Conservation (phyloP, 2,113 vertebrate species). For the Mesocricetus auratus region DNA sequence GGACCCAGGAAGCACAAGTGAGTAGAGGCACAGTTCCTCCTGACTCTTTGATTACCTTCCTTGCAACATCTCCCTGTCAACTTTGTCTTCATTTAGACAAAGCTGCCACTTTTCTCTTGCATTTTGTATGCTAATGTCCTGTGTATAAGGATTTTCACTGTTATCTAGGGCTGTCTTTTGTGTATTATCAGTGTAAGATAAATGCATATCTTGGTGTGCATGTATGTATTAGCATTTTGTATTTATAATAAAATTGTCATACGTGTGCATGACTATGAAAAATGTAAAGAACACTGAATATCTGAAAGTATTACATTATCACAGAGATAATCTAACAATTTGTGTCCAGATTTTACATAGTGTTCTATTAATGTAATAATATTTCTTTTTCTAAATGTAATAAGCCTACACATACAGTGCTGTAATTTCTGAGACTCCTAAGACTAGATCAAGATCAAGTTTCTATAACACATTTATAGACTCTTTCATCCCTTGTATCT, state of each 20-base stretch:
- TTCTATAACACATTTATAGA: neutral
- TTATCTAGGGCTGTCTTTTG: neutral
- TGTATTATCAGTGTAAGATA: neutral
- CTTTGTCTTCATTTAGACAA: slow-evolving; percentile 55
- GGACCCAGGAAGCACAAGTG: neutral
- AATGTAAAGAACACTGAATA: neutral
- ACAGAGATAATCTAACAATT: neutral
- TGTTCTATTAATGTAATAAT: neutral
- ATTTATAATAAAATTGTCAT: slow-evolving; percentile 14
- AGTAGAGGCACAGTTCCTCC: neutral
- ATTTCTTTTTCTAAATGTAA: neutral
- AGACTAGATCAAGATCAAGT: neutral
- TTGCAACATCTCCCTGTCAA: slow-evolving; percentile 39
- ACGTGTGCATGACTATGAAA: neutral
- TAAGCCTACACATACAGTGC: neutral
- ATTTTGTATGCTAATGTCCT: neutral
- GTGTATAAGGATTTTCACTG: neutral
- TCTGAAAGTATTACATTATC: slow-evolving; percentile 20
- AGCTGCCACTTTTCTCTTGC: neutral
- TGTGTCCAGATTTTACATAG: neutral
- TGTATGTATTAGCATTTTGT: neutral
- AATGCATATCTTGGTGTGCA: neutral
- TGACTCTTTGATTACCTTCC: neutral
- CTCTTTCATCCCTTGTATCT: neutral
- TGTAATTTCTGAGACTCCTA: neutral